Evolutionary conservation across 2,888 invertebrate species (phyloP).

Genomic region (Phania funesta): DNA sequence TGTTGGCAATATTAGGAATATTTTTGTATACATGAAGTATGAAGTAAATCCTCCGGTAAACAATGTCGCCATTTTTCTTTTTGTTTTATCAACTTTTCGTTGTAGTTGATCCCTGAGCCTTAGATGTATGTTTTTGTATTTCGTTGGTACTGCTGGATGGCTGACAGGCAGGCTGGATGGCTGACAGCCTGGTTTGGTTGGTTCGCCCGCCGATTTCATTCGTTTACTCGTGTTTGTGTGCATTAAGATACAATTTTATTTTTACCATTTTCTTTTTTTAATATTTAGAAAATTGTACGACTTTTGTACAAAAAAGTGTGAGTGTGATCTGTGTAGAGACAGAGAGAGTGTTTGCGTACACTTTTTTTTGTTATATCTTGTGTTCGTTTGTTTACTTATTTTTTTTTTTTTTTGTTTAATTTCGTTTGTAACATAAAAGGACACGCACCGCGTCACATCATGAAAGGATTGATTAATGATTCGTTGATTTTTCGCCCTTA

Average conservation of each 20-base stretch:
- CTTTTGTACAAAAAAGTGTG: slow-evolving; percentile 33
- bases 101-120: slow-evolving; percentile 40
- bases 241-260: slow-evolving; percentile 61
- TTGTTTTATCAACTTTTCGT: slow-evolving; percentile 61
- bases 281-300: slow-evolving; percentile 48
- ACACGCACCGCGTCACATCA: slow-evolving; percentile 80
- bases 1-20: not conserved
- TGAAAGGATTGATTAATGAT: slow-evolving; percentile 80
- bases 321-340: slow-evolving; percentile 18
- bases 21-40: slow-evolving; percentile 11
- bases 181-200: slow-evolving; percentile 27
- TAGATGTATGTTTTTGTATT: slow-evolving; percentile 42
- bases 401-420: slow-evolving; percentile 64
- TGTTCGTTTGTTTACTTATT: slow-evolving; percentile 64
- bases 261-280: slow-evolving; percentile 58
- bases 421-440: slow-evolving; percentile 77
- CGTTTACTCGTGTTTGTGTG: slow-evolving; percentile 50
- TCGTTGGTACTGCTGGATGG: slow-evolving; percentile 28
- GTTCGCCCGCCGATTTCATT: slow-evolving; percentile 6
- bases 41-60: slow-evolving; percentile 72
- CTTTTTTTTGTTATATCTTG: slow-evolving; percentile 47
- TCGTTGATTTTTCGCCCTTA: slow-evolving; percentile 79
- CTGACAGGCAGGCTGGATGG: slow-evolving; percentile 29
- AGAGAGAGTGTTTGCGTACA: slow-evolving; percentile 33
- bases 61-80: slow-evolving; percentile 77